Base-by-base conservation (phyloP, 53 echinoderm and acorn worm species). In the Mesocentrotus franciscanus region DNA sequence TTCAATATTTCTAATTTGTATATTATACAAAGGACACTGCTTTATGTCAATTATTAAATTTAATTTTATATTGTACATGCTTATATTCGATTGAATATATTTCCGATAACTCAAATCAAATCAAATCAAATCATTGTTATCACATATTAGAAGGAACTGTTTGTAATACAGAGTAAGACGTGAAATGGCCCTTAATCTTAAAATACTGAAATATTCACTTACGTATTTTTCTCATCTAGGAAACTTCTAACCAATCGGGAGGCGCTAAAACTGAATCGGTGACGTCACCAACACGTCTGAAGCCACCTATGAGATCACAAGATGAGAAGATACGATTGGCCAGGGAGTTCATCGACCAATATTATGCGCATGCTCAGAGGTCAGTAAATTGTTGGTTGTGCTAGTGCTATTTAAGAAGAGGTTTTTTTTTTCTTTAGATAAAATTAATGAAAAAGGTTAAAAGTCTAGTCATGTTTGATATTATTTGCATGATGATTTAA, bases 311-410 rank as follows among this genome's bases (percentile, higher is more conserved):
- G 13, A 85, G 94, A 16, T 92, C 96, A 33, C 95, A 96, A 66
- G 95, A 95, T 16, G 95, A 97, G 42, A 95, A 97, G 30, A 93
- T 95, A 39, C 94, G 95, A 72, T 85, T 96, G 93, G 97, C 97
- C 10, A 91, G 60, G 34, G 97, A 97, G 92, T 97, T 97, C 79
- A 97, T 97, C 74, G 96, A 94, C 32, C 96, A 95, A 32, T 97
- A 96, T 90, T 97, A 97, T 94, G 94, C 95, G 61, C 97, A 97
- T 90, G 92, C 95, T 49, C 94, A 96, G 78, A 96, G 96, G 97
- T 97, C 66, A 79, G 75, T 92, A 4, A 1, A 27, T 29, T 24
- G 85, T 33, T 85, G 20, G n/a, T 24, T 56, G 32, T 74, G 49
- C 49, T 49, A n/a, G n/a, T n/a, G n/a, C n/a, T n/a, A n/a, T 49